phyloP scores from a whole-genome alignment of 2,113 vertebrate genomes.

The Megaceryle maxima region DNA sequence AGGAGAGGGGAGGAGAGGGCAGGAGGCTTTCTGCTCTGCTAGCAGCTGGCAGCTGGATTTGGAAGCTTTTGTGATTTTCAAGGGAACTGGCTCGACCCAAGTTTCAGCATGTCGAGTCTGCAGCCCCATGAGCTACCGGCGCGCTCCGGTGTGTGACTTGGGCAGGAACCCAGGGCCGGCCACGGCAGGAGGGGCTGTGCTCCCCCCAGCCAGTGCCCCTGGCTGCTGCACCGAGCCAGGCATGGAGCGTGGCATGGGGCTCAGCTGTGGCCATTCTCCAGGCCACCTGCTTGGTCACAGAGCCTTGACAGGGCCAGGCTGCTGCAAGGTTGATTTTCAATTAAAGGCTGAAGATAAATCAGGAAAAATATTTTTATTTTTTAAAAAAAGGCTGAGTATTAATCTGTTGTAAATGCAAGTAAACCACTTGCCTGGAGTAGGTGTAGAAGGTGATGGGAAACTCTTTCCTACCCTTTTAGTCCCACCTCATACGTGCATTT shows the following conservation, averaged over 20 bases:
- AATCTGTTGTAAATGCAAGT: neutral
- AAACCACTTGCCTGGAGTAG: neutral
- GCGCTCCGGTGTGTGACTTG: fast-evolving
- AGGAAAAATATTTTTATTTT: too few species aligned
- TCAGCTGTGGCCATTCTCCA: neutral
- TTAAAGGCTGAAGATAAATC: neutral
- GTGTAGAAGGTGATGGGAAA: neutral
- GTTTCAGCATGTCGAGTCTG: neutral
- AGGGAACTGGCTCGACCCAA: neutral
- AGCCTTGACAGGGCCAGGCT: neutral
- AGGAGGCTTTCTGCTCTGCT: neutral
- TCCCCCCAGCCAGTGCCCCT: neutral
- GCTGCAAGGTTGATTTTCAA: neutral
- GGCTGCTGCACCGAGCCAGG: neutral
- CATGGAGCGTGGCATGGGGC: neutral
- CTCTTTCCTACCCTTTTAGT: neutral
- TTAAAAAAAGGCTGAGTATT: too few species aligned
- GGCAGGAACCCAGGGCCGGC: neutral
- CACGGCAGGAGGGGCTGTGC: neutral
- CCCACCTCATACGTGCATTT: neutral
- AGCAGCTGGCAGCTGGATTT: too few species aligned
- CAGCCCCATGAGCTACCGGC: neutral
- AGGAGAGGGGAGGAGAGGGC: too few species aligned
- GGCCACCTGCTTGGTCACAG: neutral
- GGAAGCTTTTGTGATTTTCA: neutral